Conservation (phyloP, 2,797 vertebrate genomes). For the Lagocephalus sceleratus region DNA sequence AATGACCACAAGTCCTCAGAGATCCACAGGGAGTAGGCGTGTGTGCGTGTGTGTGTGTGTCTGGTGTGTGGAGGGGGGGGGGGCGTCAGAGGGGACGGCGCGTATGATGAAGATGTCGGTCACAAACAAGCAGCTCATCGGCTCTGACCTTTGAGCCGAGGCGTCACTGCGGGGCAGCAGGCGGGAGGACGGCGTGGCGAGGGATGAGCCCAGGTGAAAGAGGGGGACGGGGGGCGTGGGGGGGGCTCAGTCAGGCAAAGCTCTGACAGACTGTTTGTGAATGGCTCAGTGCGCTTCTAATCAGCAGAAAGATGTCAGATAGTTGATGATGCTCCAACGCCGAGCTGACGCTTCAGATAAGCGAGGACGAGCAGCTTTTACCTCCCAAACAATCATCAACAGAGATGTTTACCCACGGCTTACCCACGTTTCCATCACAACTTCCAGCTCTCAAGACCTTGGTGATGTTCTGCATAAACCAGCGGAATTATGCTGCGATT, state of each 20-base stretch:
- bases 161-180: constrained; percentile 40
- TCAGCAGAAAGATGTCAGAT: constrained; percentile 62
- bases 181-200: constrained; percentile 38
- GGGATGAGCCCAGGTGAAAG: constrained; percentile 56
- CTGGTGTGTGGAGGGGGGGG: too few species aligned
- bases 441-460: too few species aligned
- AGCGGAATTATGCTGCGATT: too few species aligned
- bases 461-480: too few species aligned
- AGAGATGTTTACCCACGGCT: too few species aligned
- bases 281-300: constrained; percentile 49
- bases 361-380: constrained; percentile 3
- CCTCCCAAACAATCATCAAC: too few species aligned
- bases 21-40: constrained; percentile 22
- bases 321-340: constrained; percentile 48
- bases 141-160: constrained; percentile 64
- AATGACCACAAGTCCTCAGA: constrained; percentile 58
- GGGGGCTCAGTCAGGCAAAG: constrained; percentile 48
- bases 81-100: not conserved
- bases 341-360: constrained; percentile 26
- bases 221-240: constrained; percentile 28
- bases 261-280: constrained; percentile 53
- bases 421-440: too few species aligned
- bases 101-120: constrained; percentile 14
- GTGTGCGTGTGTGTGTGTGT: not conserved
- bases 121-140: constrained; percentile 60